Evolutionary conservation across 2,113 vertebrate species (phyloP), one percentile per base, ranked within the genome.

Genomic region (Amia ocellicauda): DNA sequence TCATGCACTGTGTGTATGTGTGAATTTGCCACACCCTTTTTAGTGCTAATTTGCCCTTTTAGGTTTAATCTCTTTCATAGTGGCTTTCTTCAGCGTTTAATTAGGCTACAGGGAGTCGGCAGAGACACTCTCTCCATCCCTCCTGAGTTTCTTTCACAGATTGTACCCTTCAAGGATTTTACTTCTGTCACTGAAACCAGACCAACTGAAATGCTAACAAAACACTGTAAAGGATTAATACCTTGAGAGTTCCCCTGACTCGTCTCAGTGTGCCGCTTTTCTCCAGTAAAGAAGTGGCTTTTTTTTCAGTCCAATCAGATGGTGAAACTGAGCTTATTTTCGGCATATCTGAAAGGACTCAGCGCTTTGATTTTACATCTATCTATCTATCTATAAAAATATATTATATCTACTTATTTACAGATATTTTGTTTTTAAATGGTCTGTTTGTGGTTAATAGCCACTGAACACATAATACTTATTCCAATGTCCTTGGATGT

Each of bases 1-100:
- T 86, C 82, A 85, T 82, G 82, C 82, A 69, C 71, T 65, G 73
- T 79, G 80, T 73, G 58, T 75, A 77, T 72, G 75, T 85, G 73
- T 79, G 84, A 78, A 78, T 80, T 58, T 77, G 73, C 82, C 82
- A 83, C 71, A 77, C 80, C 85, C 74, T 84, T 88, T 78, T 84
- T 86, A 85, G 84, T 86, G 78, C 83, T 87, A 84, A 87, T 87
- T 84, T 89, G 79, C 76, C 80, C 86, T 89, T 89, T 91, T 79
- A 87, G 79, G 84, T 82, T 82, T 86, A 84, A 87, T 91, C 88
- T 91, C 75, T 74, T 80, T 75, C 78, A 81, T 69, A 83, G 77
- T 81, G 71, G 77, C 75, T 88, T 89, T 84, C 78, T 75, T 78
- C 71, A 78, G 71, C 66, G 45, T 81, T 89, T 92, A 92, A 89